Evolutionary conservation across 2,888 invertebrate genomes (phyloP).

Genomic region (Tachina lurida): DNA sequence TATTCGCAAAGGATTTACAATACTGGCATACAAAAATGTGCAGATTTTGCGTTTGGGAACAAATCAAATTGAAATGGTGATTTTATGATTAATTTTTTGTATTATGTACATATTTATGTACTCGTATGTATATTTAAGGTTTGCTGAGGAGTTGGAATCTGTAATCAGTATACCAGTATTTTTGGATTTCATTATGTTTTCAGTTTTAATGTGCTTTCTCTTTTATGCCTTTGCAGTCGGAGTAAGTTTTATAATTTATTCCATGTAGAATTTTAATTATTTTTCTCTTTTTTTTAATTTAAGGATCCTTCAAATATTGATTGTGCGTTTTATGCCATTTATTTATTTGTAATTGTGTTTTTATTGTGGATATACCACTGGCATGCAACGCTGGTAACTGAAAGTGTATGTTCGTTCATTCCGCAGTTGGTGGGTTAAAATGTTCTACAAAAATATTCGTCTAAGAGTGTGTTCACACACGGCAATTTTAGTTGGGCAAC

Average conservation of each 20-base stretch:
- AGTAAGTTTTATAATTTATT: conserved; percentile 73
- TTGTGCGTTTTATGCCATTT: conserved; percentile 76
- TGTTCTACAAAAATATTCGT: no score
- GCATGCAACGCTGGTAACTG: conserved; percentile 78
- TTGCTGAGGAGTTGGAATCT: conserved; percentile 73
- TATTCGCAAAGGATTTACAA: conserved; percentile 55
- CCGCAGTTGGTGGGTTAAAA: no score
- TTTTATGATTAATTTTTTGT: no score
- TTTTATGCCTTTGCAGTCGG: conserved; percentile 76
- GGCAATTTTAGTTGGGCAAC: no score
- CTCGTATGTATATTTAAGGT: conserved; percentile 54
- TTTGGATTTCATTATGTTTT: conserved; percentile 78
- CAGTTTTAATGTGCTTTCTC: conserved; percentile 78
- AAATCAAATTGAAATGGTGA: conserved; percentile 75
- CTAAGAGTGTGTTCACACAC: no score
- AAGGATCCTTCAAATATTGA: conserved; percentile 77
- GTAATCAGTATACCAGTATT: conserved; percentile 77
- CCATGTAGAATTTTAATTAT: neutral
- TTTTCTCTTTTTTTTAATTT: neutral
- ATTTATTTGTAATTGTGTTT: conserved; percentile 75
- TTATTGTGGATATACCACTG: conserved; percentile 79
- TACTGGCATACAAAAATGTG: conserved; percentile 74
- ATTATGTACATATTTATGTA: neutral
- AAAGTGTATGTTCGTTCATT: conserved; percentile 73
- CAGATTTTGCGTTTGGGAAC: conserved; percentile 74